Evolutionary conservation across 2,888 invertebrate genomes (phyloP), one percentile per base, ranked within the genome.

Genomic region (Dryomyza anilis): DNA sequence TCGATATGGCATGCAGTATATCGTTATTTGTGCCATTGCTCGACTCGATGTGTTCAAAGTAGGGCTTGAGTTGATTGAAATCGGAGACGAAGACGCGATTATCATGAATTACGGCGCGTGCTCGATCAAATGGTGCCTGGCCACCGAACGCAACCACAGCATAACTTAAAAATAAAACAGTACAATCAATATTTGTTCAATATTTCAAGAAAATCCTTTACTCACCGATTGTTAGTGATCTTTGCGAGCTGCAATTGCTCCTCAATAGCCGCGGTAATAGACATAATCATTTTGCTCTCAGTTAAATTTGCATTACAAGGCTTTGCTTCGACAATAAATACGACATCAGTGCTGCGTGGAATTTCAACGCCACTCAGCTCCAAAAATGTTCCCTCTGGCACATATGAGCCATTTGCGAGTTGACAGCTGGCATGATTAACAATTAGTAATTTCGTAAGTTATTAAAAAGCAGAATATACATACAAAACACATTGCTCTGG

Each of bases 261-360:
- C 70, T 90, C 88, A 48, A 94, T 82, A 8, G 88, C 86, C 52
- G 86, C 86, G 0, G 92, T 82, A 45, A 95, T 85, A 4, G 87
- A 83, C 74, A 91, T 90, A 58, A 94, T 87, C 72, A 89, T 92
- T 74, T 89, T 89, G 61, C 85, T 86, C 64, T 85, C 86, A 39
- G 87, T 85, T 1, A 93, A 80, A 71, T 91, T 88, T 69, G 85
- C 85, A 84, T 96, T 96, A 81, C 96, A 96, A 5, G 86, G 84
- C 72, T 92, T 91, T 1, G 95, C 94, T 77, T 97, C 96, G 0
- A 96, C 87, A 60, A 97, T 89, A 81, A 97, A 93, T 60, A 96
- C 93, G 0, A 96, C 86, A 82, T 97, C 97, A 2, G 91, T 90
- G 4, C 92, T 91, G 69, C 84, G 86, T 0, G 89, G 90, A 6